Conservation (phyloP, 2,888 invertebrate species). For the Metacarcinus magister region DNA sequence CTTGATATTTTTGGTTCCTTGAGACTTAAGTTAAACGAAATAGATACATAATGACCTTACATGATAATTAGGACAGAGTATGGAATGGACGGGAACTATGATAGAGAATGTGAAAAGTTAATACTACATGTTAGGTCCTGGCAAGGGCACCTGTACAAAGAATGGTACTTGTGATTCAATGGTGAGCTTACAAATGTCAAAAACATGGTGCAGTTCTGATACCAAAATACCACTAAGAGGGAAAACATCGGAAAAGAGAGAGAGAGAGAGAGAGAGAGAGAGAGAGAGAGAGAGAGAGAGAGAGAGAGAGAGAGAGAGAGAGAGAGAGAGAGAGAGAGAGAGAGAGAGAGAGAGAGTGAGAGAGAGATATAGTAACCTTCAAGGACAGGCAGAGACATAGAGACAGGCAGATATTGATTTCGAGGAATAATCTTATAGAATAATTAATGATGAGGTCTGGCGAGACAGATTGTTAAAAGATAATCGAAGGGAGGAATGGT, state of each 20-base stretch:
- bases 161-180: background rate
- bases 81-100: background rate
- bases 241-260: background rate
- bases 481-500: too few species aligned
- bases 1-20: background rate
- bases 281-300: conserved; percentile 2
- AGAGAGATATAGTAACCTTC: too few species aligned
- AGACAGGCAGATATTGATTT: too few species aligned
- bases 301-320: conserved; percentile 2
- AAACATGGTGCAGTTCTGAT: background rate
- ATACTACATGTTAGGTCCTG: too few species aligned
- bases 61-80: background rate
- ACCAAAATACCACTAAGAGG: background rate
- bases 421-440: too few species aligned
- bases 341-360: too few species aligned
- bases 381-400: too few species aligned
- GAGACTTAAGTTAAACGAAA: background rate
- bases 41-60: background rate
- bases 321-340: background rate
- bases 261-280: conserved; percentile 2
- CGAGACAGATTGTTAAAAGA: too few species aligned
- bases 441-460: too few species aligned
- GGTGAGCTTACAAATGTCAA: background rate
- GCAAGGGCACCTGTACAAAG: background rate
- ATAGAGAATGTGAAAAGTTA: too few species aligned